Evolutionary conservation across 2,113 vertebrate genomes (phyloP), one percentile per base, ranked within the genome.

Genomic region (Hemibagrus wyckioides): DNA sequence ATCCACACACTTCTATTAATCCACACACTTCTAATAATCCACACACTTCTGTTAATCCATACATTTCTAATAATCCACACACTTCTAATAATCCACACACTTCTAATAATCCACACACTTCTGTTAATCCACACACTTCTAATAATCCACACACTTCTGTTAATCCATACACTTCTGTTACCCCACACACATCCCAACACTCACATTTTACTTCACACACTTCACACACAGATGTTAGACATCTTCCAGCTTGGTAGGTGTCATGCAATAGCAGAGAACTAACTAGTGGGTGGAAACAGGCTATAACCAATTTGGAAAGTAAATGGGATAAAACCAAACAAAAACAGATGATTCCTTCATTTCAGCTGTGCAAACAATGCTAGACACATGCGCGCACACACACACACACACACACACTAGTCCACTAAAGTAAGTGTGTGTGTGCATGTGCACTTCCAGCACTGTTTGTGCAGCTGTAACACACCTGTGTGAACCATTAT

Each of bases 401-500:
- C 44, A 79, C 21, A 75, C 30, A 44, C 39, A 44, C 73, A 50
- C 44, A 9, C 28, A 56, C 36, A 39, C 14, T 39, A 80, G 52
- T 36, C 52, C 7, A 44, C 65, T 14, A 82, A 65, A 65, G 4
- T 48, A 7, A 7, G 44, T 48, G 44, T 48, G 44, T 52, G 75
- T 56, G 36, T 44, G 23, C 28, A 25, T n/a, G 54, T 41, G 52
- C 36, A 28, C 59, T 30, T 82, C 80, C 41, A 61, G 10, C 14
- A 65, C 25, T 82, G 81, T 82, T 82, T 82, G 81, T 82, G 59
- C 81, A 82, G 81, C 81, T 82, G 80, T 82, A 44, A 28, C 80
- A 82, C 80, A 82, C 21, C 80, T 82, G 81, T 65, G 39, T 0
- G 39, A 65, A 44, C 39, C 28, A 82, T 52, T 65, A 82, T 48